These are phyloP conservation scores for Hylaea fasciaria DNA, from an alignment of 2,888 invertebrate species.

Conservation along the genomic window DNA sequence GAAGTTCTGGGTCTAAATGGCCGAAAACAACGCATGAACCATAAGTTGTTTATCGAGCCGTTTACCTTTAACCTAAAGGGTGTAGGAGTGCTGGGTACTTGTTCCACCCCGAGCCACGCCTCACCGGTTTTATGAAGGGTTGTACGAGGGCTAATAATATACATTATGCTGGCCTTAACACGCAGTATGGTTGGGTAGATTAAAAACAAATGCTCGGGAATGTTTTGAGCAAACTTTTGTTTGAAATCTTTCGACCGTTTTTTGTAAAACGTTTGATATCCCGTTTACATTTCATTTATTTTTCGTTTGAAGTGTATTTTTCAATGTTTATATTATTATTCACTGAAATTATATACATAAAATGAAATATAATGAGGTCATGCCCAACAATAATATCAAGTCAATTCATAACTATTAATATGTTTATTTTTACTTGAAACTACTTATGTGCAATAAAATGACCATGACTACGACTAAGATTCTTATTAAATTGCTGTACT, in stretches of 20 bases:
- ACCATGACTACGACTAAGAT: no score
- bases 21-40: conserved; percentile 26
- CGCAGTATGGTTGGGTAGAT: conserved; percentile 8
- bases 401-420: no score
- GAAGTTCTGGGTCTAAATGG: conserved; percentile 26
- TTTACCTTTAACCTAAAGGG: conserved; percentile 25
- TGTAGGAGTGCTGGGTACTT: conserved; percentile 7
- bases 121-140: conserved; percentile 29
- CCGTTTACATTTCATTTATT: not conserved
- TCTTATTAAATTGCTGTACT: no score
- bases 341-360: no score
- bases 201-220: conserved; percentile 13
- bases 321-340: no score
- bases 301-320: no score
- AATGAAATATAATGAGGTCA: no score
- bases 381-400: no score
- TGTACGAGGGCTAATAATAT: conserved; percentile 25
- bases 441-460: no score
- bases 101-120: conserved; percentile 9
- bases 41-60: conserved; percentile 29
- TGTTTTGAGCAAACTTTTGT: not conserved
- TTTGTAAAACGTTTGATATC: no score
- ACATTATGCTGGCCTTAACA: conserved; percentile 19
- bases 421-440: no score
- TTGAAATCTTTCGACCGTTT: not conserved